A percentile compares a stretch with the other conserved stretches of the same genome.
phyloP scores from a whole-genome alignment of 2,797 vertebrate genomes.

The Gypaetus barbatus region DNA sequence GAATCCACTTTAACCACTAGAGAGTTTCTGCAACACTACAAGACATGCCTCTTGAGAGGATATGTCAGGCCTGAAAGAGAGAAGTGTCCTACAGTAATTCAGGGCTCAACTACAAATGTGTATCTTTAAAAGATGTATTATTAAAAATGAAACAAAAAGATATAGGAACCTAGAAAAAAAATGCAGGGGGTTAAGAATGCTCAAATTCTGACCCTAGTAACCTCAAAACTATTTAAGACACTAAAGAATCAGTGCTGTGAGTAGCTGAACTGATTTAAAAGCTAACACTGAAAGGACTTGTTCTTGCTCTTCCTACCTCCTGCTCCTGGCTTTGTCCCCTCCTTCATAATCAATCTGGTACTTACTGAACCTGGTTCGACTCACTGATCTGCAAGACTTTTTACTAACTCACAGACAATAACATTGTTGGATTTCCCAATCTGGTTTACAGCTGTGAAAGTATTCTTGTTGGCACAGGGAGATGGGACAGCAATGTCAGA shows the following conservation, averaged over 20 bases:
- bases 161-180: neutral
- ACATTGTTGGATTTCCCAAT: neutral
- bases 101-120: neutral
- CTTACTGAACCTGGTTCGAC: neutral
- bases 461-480: neutral
- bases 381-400: neutral
- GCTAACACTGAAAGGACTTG: neutral
- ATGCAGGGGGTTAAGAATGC: neutral
- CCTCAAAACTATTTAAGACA: neutral
- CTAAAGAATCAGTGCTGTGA: neutral
- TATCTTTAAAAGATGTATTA: neutral
- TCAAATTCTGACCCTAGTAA: neutral
- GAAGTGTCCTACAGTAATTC: neutral
- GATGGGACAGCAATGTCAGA: neutral
- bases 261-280: neutral
- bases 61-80: neutral
- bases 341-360: neutral
- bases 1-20: constrained; percentile 3
- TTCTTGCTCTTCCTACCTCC: neutral
- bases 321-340: neutral
- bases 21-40: neutral
- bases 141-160: neutral
- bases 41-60: neutral
- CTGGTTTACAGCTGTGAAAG: neutral
- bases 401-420: neutral